Percentiles rank a stretch among this genome's conserved stretches.
phyloP scores from a whole-genome alignment of 2,888 invertebrate genomes.

The Lottia gigantea region DNA sequence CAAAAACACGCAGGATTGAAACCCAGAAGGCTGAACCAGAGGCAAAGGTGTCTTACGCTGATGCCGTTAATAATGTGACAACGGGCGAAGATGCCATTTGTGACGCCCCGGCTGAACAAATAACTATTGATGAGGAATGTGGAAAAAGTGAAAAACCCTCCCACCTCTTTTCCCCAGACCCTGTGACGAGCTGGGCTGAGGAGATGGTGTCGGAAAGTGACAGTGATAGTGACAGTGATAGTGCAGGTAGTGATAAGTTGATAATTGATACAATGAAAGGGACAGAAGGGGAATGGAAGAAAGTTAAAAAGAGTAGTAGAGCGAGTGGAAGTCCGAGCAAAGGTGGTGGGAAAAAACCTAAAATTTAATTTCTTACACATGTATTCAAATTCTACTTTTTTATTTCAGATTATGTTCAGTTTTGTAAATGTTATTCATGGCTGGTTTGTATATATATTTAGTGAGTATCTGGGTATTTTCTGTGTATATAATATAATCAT shows the following conservation, averaged over 20 bases:
- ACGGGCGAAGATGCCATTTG: neutral
- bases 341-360: neutral
- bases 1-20: too few species aligned
- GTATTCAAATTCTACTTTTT: too few species aligned
- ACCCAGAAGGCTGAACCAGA: neutral
- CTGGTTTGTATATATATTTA: too few species aligned
- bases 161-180: too few species aligned
- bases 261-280: fast-evolving
- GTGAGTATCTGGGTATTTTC: too few species aligned
- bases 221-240: neutral
- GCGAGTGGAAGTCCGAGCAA: neutral
- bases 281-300: too few species aligned
- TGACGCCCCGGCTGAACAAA: too few species aligned
- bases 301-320: neutral
- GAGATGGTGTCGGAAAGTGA: neutral
- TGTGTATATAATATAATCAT: too few species aligned
- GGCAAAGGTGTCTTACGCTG: neutral
- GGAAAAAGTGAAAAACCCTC: neutral
- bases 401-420: too few species aligned
- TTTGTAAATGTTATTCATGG: too few species aligned
- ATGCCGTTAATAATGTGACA: neutral
- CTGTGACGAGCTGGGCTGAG: neutral
- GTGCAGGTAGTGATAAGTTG: neutral
- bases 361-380: too few species aligned
- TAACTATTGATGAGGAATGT: neutral